Evolutionary conservation across 2,797 vertebrate genomes (phyloP).

Genomic region (Telmatherina bonti): DNA sequence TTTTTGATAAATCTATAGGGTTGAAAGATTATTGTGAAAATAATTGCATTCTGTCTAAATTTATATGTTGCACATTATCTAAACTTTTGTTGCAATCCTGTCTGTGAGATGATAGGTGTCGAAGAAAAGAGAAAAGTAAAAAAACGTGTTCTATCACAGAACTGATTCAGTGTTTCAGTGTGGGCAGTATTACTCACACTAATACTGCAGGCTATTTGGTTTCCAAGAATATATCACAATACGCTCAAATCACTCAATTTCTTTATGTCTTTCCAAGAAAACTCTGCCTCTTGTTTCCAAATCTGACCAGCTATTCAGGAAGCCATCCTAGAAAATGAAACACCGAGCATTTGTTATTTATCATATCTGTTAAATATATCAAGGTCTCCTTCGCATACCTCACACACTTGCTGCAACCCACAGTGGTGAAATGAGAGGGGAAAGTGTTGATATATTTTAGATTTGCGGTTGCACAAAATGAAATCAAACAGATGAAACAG

Average conservation of each 20-base stretch:
- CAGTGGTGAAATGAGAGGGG: constrained; percentile 47
- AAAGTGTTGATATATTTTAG: constrained; percentile 61
- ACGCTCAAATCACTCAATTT: constrained; percentile 3
- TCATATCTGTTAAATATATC: constrained; percentile 51
- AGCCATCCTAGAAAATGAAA: constrained; percentile 24
- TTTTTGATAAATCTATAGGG: not conserved
- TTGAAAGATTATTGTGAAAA: not conserved
- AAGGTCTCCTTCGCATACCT: constrained; percentile 49
- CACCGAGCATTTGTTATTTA: constrained; percentile 39
- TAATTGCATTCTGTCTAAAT: not conserved
- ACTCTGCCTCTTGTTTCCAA: constrained; percentile 6
- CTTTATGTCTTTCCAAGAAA: constrained; percentile 17
- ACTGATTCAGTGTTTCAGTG: not conserved
- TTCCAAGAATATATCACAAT: not conserved
- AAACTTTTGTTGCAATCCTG: not conserved
- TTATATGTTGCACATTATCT: not conserved
- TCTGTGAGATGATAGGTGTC: not conserved
- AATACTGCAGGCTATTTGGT: not conserved
- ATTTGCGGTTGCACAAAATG: constrained; percentile 43
- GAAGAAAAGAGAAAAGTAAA: not conserved
- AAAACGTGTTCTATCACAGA: not conserved
- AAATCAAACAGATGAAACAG: constrained; percentile 42
- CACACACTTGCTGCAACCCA: constrained; percentile 48
- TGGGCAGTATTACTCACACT: not conserved
- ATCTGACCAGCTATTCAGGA: constrained; percentile 18